Evolutionary conservation across 2,113 vertebrate genomes (phyloP).

Genomic region (Plecotus auritus): DNA sequence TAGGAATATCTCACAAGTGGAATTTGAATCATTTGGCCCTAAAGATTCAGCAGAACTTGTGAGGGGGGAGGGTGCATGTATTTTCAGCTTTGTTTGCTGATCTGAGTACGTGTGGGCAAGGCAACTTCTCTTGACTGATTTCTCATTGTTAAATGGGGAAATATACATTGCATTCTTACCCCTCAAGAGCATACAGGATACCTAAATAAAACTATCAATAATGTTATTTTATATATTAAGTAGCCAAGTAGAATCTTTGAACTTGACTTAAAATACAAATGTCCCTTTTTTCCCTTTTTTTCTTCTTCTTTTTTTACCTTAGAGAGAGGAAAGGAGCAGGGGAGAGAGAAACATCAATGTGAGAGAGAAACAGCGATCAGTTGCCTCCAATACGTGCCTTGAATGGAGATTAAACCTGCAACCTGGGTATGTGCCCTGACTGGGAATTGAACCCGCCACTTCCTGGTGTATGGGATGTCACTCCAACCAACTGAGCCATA

Average conservation of each 20-base stretch:
- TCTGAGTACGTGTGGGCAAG: background rate
- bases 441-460: background rate
- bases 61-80: background rate
- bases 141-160: background rate
- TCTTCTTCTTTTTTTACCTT: background rate
- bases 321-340: background rate
- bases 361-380: background rate
- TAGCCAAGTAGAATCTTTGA: background rate
- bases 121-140: background rate
- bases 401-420: background rate
- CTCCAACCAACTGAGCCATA: background rate
- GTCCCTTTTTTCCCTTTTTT: background rate
- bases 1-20: background rate
- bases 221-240: background rate
- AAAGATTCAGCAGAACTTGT: background rate
- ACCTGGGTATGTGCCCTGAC: background rate
- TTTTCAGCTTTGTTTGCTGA: background rate
- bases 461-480: background rate
- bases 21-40: background rate
- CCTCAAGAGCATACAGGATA: background rate
- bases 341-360: background rate
- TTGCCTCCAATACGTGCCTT: background rate
- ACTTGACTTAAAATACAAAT: background rate
- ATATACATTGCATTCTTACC: background rate
- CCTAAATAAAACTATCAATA: background rate